Conservation (phyloP, 2,888 invertebrate species). For the Zaprionus obscuricornis region DNA sequence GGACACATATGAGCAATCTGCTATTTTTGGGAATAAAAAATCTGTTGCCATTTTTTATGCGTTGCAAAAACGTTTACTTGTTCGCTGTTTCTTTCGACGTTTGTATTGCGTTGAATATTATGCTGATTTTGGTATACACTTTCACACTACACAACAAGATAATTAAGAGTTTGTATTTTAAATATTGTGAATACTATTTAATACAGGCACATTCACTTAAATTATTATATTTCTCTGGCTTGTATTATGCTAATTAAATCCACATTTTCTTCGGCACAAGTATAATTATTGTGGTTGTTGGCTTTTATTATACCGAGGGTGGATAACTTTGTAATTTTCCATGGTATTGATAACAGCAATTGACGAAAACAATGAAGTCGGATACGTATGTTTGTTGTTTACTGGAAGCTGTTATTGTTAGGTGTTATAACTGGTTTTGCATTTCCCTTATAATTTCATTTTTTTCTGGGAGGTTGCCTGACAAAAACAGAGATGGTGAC, state of each 20-base stretch:
- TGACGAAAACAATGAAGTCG: no score
- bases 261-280: no score
- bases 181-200: no score
- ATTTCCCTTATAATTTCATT: background rate
- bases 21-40: conserved; percentile 88
- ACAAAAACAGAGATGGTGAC: conserved; percentile 19
- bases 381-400: background rate
- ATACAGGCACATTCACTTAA: no score
- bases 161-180: no score
- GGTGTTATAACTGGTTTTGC: conserved; percentile 24
- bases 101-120: background rate
- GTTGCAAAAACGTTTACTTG: conserved; percentile 5
- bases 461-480: conserved; percentile 22
- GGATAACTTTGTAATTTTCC: no score
- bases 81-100: background rate
- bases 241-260: no score
- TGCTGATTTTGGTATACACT: background rate
- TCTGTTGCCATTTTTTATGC: conserved; percentile 81
- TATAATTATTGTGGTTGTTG: no score
- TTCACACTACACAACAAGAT: no score
- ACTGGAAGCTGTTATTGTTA: conserved; percentile 14
- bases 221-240: no score
- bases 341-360: no score
- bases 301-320: no score
- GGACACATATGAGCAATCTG: conserved; percentile 92